A percentile compares a stretch with the other conserved stretches of the same genome.
These are phyloP conservation scores for Gobionotothen gibberifrons DNA, from an alignment of 2,797 vertebrate genomes.

Conservation along the genomic window DNA sequence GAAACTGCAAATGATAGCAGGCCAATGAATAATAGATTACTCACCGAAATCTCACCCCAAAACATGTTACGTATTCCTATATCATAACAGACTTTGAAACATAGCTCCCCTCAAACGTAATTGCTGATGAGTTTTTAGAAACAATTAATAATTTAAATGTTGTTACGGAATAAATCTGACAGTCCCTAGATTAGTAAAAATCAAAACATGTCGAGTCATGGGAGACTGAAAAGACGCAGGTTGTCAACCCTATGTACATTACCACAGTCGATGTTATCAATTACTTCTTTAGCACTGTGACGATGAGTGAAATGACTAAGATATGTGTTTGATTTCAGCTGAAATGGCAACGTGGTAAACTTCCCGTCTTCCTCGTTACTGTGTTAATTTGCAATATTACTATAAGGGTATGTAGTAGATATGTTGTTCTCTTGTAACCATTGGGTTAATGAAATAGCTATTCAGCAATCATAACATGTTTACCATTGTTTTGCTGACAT, in stretches of 20 bases:
- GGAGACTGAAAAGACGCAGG: background rate
- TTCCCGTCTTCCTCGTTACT: background rate
- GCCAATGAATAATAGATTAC: background rate
- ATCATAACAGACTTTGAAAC: background rate
- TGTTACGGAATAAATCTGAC: background rate
- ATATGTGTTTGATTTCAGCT: background rate
- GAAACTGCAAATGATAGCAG: background rate
- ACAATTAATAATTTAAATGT: no score
- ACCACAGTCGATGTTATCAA: background rate
- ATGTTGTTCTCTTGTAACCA: background rate
- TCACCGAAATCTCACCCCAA: background rate
- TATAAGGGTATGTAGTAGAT: background rate
- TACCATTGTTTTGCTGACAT: background rate
- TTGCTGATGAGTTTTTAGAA: background rate
- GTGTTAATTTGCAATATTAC: background rate
- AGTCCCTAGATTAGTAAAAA: constrained; percentile 5
- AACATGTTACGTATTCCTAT: background rate
- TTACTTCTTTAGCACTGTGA: background rate
- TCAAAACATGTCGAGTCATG: constrained; percentile 1
- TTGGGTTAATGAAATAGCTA: background rate
- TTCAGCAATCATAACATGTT: background rate
- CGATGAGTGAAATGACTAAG: constrained; percentile 4
- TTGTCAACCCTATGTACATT: background rate
- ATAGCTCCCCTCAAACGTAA: constrained; percentile 7
- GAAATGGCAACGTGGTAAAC: background rate